Base-by-base conservation (phyloP, 2,888 invertebrate species). In the Macrophya alboannulata region DNA sequence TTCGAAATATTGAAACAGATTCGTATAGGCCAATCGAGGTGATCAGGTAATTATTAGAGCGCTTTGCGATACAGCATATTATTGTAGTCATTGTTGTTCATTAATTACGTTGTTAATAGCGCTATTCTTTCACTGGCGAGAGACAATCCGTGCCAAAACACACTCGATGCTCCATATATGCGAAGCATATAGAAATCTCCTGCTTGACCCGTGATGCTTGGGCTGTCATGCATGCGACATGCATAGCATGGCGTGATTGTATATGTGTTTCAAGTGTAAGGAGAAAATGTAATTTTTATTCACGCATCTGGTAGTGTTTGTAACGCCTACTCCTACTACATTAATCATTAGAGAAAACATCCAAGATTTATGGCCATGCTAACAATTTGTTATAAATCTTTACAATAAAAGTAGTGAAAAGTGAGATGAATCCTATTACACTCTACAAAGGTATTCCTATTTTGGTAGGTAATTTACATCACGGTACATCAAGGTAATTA, bases 151-250 rank as follows among this genome's bases (percentile, higher is more conserved):
- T 90, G 91, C 90, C 90, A 89, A 88, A 90, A 89, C 89, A 91
- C 90, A 89, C 91, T 91, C 90, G 91, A 91, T 91, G 93, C 91
- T 90, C 92, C 90, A 92, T 92, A 92, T 93, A 92, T 91, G 91
- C 51, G 71, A 91, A 92, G 87, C 89, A 88, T 88, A 91, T 90
- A 91, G 91, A 91, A 92, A 92, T 91, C 89, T 90, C 85, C 74
- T 74, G 65, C 83, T 48, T 83, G 83, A 83, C 83, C 85, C 86
- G 88, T 88, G 85, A 86, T 90, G 91, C 92, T 90, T 92, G 92
- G 89, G 84, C 89, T 90, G 85, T 86, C 92, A 92, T 89, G 92
- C 92, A 88, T 91, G 87, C 88, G 86, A 77, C 17, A 77, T 65
- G 45, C 79, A 48, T 77, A 87, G 88, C 88, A 88, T 87, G 81